Base-by-base conservation (phyloP, 1,140 invertebrate species). In the Schlechtendalia chinensis region DNA sequence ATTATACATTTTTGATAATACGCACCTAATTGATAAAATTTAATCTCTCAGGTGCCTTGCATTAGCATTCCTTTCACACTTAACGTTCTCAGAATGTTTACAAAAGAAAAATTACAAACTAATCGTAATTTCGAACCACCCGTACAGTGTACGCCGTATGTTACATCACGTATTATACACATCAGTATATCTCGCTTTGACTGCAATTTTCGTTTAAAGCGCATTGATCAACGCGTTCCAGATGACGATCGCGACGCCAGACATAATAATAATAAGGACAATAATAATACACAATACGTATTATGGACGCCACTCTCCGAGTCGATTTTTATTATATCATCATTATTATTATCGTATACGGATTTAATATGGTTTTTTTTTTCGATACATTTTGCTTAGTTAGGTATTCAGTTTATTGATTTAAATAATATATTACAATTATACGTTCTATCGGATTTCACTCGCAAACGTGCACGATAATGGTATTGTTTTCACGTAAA, bases 31-130 rank as follows among this genome's bases (percentile, higher is more conserved):
- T 47, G 16, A 69, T 50, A 69, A 24, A 47, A 69, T 50, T 39
- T 65, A 69, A 69, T 69, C 45, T 69, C 39, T 69, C 29, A 65
- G 22, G 47, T 69, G 39, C 22, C 45, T 5, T 29, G 39, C 47
- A 24, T 69, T 69, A 27, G 22, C 39, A 50, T 69, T 69, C 45
- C 12, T 50, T 24, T 5, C n/a, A 17, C 22, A 50, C 45, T 29
- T 19, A 50, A n/a, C n/a, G 14, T 69, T 47, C 65, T 6, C 0
- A 12, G 39, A 69, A 69, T 69, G 45, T 69, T 69, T 69, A 69
- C 14, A 29, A 47, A 69, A 5, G 0, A 50, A 69, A 71, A 50
- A 53, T 27, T 22, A 27, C 32, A n/a, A 45, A n/a, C 22, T 27
- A 71, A 71, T 71, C 45, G 47, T 27, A 53, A 17, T 27, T 71